Percentiles rank a stretch among this genome's conserved stretches.
Conservation (phyloP, 2,113 vertebrate species). For the Zosterops lateralis region DNA sequence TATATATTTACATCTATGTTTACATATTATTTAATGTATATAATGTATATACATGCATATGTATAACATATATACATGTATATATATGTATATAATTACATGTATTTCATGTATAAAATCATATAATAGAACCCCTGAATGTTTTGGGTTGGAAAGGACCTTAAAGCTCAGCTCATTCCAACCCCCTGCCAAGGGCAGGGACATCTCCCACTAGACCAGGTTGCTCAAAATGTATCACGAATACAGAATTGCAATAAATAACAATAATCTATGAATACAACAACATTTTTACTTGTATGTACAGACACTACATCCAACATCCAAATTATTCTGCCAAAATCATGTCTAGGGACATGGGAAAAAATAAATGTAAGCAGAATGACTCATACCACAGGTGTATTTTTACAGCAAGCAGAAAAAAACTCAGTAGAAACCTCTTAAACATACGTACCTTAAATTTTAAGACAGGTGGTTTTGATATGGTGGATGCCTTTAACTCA, state of each 20-base stretch:
- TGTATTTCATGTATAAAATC: too few relatives aligned
- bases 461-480: constrained; percentile 84
- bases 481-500: constrained; percentile 80
- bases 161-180: background rate
- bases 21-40: background rate
- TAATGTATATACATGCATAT: too few relatives aligned
- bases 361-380: background rate
- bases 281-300: background rate
- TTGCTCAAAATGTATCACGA: background rate
- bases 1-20: background rate
- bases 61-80: too few relatives aligned
- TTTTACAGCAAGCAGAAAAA: background rate
- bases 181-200: background rate
- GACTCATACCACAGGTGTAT: background rate
- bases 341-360: background rate
- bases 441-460: constrained; percentile 88
- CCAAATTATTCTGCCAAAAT: background rate
- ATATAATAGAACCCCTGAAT: background rate
- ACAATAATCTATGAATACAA: background rate
- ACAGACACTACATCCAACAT: background rate
- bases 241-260: background rate
- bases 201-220: background rate
- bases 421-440: background rate
- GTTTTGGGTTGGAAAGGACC: background rate
- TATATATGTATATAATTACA: too few relatives aligned